Base-by-base conservation (phyloP, 2,888 invertebrate genomes). In the Byasa hedistus region DNA sequence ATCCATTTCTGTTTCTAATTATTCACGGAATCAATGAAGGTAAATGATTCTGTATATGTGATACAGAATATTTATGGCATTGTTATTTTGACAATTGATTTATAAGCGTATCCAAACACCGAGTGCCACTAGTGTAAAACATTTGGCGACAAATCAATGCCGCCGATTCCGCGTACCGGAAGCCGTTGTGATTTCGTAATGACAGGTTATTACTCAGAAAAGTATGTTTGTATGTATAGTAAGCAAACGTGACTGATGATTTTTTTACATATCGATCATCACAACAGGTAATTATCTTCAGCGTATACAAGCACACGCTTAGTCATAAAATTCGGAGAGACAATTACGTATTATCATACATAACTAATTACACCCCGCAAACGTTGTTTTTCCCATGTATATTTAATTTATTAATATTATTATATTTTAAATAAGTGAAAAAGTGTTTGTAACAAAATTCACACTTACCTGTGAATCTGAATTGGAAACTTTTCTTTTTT, bases 211-310 rank as follows among this genome's bases (percentile, higher is more conserved):
- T 63, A 63, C 59, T 19, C 10, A 36, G 60, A 67, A 60, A 57
- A 63, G 24, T 57, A 21, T 64, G 56, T 63, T 67, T 59, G 48
- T 63, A n/a, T 56, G 19, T n/a, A 63, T 51, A 67, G 24, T 64
- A 60, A 59, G 15, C 39, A 44, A 57, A 60, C 55, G 23, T 64
- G 32, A 54, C 24, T 57, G 23, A 54, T 62, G 39, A 27, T 10
- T 48, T 12, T 15, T 51, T 22, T 22, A 55, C n/a, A 60, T 60
- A 67, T 67, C 67, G 59, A 64, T 66, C 63, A 66, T 63, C 63
- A 48, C 58, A 56, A 36, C 39, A 24, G 51, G 60, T 39, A 60
- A 67, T 52, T 48, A 48, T 5, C 15, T 54, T 19, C 19, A 54
- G 24, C 27, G 32, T 55, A 54, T 54, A 59, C 57, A 57, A 61